Conservation (phyloP, 2,113 vertebrate species). For the Petrocephalus zakoni region DNA sequence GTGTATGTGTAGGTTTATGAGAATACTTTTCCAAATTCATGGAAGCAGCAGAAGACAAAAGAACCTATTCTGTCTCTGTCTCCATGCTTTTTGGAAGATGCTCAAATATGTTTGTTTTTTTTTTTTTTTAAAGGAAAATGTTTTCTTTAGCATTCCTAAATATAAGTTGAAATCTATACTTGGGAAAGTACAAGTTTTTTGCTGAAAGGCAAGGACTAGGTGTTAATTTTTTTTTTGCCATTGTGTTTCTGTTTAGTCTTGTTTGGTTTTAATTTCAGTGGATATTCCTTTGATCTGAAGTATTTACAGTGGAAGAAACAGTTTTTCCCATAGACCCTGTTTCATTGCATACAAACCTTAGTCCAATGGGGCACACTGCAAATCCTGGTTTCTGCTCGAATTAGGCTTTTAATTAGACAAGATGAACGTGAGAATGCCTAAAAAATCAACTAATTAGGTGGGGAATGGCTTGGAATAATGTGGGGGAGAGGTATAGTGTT, state of each 20-base stretch:
- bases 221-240: not conserved
- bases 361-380: not conserved
- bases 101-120: not conserved
- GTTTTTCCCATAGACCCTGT: not conserved
- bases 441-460: conserved; percentile 5
- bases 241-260: not conserved
- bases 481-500: not conserved
- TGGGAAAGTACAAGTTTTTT: not conserved
- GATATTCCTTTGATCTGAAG: not conserved
- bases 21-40: not conserved
- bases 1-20: not conserved
- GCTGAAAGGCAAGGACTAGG: not conserved
- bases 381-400: not conserved
- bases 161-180: not conserved
- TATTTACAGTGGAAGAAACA: not conserved
- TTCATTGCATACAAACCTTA: not conserved
- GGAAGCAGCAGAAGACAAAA: not conserved
- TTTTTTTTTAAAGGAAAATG: not conserved
- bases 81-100: not conserved
- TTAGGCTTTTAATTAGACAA: conserved; percentile 1
- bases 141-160: not conserved
- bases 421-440: not conserved
- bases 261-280: not conserved
- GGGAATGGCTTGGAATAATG: not conserved
- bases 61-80: not conserved